phyloP scores from a whole-genome alignment of 2,113 vertebrate genomes.

The Marcusenius ussheri region DNA sequence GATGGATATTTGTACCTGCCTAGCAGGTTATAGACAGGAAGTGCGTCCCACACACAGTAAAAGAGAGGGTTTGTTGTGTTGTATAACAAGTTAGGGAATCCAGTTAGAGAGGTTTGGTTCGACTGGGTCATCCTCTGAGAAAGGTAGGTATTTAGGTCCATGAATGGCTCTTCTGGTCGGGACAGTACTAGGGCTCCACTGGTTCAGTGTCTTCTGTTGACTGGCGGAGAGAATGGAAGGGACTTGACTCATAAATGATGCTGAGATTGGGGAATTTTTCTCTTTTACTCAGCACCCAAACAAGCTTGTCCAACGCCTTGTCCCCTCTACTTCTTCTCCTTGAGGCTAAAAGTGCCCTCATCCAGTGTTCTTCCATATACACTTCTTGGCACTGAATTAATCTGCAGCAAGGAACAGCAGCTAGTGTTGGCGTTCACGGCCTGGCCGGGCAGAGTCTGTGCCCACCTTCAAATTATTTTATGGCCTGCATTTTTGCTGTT shows the following conservation, averaged over 20 bases:
- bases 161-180: neutral
- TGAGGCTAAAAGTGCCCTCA: neutral
- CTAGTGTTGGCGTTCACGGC: neutral
- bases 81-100: neutral
- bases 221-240: neutral
- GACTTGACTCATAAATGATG: neutral
- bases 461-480: neutral
- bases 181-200: neutral
- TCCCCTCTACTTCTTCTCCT: neutral
- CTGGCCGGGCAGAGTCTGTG: neutral
- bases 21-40: neutral
- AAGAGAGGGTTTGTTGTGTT: neutral
- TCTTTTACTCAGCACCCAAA: neutral
- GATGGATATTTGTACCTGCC: neutral
- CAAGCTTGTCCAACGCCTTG: neutral
- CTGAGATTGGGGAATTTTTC: neutral
- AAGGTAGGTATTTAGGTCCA: neutral
- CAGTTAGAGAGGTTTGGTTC: neutral
- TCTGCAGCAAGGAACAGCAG: neutral
- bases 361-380: neutral
- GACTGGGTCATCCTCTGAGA: neutral
- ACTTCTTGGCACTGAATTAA: neutral
- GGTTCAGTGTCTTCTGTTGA: neutral
- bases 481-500: neutral
- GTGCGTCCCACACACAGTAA: neutral